Conservation (phyloP, 1,140 invertebrate genomes). For the Tetragnatha versicolor region DNA sequence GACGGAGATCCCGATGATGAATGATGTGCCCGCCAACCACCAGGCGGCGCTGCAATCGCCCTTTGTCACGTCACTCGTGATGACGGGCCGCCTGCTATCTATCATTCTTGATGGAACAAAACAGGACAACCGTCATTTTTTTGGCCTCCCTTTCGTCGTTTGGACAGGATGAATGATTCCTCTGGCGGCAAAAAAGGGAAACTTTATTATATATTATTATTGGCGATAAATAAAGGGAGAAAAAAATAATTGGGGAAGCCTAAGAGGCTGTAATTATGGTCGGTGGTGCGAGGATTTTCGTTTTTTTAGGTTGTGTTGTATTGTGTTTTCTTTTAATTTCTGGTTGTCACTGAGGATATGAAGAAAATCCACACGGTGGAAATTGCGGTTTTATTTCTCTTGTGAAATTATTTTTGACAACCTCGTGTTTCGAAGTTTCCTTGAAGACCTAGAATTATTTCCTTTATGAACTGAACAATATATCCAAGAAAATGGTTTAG, state of each 20-base stretch:
- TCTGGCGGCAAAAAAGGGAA: constrained; percentile 13
- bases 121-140: constrained; percentile 38
- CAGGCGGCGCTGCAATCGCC: constrained; percentile 49
- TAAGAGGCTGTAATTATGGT: constrained; percentile 45
- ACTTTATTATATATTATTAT: constrained; percentile 52
- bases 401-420: too few species aligned
- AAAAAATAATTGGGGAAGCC: constrained; percentile 1
- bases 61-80: constrained; percentile 49
- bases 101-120: constrained; percentile 49
- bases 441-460: too few species aligned
- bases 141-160: constrained; percentile 4
- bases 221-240: constrained; percentile 38
- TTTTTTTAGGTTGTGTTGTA: too few species aligned
- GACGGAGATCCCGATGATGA: constrained; percentile 45
- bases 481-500: too few species aligned
- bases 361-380: too few species aligned
- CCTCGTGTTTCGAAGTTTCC: too few species aligned
- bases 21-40: constrained; percentile 48
- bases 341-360: constrained; percentile 7
- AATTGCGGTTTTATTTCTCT: too few species aligned
- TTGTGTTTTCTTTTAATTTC: neutral
- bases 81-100: constrained; percentile 45
- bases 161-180: constrained; percentile 26
- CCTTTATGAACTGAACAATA: too few species aligned
- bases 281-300: constrained; percentile 11